A percentile compares a stretch with the other conserved stretches of the same genome.
phyloP scores from a whole-genome alignment of 1,140 invertebrate species.

The Brachionus asplanchnoidis region DNA sequence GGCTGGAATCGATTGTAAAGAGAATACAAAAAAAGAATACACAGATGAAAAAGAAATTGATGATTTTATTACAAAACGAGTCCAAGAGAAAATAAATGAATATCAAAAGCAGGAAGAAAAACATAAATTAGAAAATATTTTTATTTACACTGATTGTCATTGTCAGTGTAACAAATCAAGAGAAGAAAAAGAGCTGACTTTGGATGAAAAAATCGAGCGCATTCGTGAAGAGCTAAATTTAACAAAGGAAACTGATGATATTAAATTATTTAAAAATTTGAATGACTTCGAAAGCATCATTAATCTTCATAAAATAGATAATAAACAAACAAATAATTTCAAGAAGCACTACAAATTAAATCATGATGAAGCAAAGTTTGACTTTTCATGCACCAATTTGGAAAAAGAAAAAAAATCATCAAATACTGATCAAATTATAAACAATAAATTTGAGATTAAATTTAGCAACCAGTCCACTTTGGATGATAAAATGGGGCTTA shows the following conservation, averaged over 20 bases:
- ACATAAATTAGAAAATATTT: not conserved
- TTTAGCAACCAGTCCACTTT: not conserved
- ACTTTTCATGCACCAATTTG: no score
- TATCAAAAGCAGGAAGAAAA: not conserved
- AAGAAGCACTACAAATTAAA: not conserved
- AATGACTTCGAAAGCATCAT: not conserved
- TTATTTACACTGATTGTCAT: not conserved
- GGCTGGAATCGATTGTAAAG: not conserved
- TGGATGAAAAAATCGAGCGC: slow-evolving; percentile 2
- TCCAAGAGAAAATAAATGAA: not conserved
- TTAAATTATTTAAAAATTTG: not conserved
- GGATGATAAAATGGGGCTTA: not conserved
- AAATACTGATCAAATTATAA: not conserved
- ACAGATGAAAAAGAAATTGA: not conserved
- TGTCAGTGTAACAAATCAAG: not conserved
- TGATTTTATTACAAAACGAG: slow-evolving; percentile 4
- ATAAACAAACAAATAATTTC: not conserved
- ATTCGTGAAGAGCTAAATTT: slow-evolving; percentile 3
- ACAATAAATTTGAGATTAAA: not conserved
- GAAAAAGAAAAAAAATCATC: not conserved
- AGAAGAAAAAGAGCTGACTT: not conserved
- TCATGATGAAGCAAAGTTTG: not conserved
- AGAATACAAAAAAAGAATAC: not conserved
- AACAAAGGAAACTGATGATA: not conserved
- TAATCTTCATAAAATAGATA: not conserved